phyloP scores from a whole-genome alignment of 2,113 vertebrate genomes.

The Lophotis ruficrista region DNA sequence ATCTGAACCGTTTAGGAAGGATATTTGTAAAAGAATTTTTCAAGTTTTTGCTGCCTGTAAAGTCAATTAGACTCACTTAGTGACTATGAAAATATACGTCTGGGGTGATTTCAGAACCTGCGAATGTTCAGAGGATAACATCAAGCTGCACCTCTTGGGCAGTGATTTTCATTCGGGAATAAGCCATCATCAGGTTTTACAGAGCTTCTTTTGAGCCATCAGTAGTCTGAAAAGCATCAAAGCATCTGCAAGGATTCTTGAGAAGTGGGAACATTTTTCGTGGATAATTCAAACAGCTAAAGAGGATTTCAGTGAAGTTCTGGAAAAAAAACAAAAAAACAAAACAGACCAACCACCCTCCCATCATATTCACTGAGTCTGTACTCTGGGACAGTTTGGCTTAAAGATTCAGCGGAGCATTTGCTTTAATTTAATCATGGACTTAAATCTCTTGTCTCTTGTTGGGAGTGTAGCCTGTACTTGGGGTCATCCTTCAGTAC shows the following conservation, averaged over 20 bases:
- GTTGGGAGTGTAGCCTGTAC: not conserved
- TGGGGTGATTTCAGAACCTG: conserved; percentile 16
- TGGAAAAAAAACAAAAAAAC: not conserved
- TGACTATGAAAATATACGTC: not conserved
- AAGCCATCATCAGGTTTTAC: not conserved
- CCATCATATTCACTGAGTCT: not conserved
- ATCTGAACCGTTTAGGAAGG: not conserved
- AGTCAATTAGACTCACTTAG: conserved; percentile 34
- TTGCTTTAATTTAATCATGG: not conserved
- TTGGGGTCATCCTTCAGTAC: not conserved
- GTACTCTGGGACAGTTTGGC: not conserved
- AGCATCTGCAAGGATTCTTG: not conserved
- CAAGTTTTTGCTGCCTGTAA: not conserved
- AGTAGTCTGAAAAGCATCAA: conserved; percentile 28
- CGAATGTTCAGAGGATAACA: not conserved
- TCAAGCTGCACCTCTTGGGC: not conserved
- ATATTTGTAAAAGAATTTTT: conserved; percentile 19
- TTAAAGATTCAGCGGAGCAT: not conserved
- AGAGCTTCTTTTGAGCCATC: not conserved
- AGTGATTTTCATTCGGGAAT: not conserved
- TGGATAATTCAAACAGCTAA: not conserved
- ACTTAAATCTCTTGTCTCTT: not conserved
- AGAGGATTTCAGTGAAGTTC: conserved; percentile 10
- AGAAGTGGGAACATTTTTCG: conserved; percentile 6
- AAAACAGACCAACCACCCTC: not conserved